Evolutionary conservation across 2,888 invertebrate genomes (phyloP).

Genomic region (Sesia apiformis): DNA sequence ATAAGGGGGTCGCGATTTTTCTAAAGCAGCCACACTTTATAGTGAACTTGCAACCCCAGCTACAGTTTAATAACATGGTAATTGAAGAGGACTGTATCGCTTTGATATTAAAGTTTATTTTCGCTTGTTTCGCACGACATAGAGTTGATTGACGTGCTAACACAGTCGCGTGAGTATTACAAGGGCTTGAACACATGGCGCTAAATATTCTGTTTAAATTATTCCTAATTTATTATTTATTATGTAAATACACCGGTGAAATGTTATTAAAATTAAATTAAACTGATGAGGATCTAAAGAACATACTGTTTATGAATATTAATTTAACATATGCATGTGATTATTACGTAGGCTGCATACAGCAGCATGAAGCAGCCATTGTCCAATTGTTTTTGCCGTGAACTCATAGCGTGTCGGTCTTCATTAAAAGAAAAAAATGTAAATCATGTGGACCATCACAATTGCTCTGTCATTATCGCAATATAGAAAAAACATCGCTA

Average conservation of each 20-base stretch:
- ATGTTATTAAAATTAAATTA: not conserved
- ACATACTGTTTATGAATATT: too few relatives aligned
- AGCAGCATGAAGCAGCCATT: too few relatives aligned
- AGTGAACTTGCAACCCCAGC: not conserved
- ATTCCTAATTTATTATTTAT: not conserved
- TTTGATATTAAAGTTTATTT: too few relatives aligned
- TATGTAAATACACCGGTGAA: not conserved
- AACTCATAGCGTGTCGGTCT: too few relatives aligned
- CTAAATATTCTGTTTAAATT: not conserved
- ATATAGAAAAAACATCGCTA: too few relatives aligned
- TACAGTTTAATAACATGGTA: not conserved
- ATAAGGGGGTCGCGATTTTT: conserved; percentile 21
- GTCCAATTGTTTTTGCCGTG: too few relatives aligned
- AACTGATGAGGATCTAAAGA: not conserved
- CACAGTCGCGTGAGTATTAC: conserved; percentile 23
- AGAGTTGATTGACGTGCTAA: conserved; percentile 21
- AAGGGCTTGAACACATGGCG: conserved; percentile 3
- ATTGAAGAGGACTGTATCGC: too few relatives aligned
- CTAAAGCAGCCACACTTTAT: not conserved
- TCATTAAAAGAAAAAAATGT: too few relatives aligned
- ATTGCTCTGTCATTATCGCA: too few relatives aligned
- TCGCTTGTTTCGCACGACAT: not conserved
- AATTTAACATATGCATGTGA: not conserved
- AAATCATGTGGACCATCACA: too few relatives aligned
- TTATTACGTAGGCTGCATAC: not conserved